phyloP scores from a whole-genome alignment of 2,797 vertebrate species.

The Sebastes itinus region DNA sequence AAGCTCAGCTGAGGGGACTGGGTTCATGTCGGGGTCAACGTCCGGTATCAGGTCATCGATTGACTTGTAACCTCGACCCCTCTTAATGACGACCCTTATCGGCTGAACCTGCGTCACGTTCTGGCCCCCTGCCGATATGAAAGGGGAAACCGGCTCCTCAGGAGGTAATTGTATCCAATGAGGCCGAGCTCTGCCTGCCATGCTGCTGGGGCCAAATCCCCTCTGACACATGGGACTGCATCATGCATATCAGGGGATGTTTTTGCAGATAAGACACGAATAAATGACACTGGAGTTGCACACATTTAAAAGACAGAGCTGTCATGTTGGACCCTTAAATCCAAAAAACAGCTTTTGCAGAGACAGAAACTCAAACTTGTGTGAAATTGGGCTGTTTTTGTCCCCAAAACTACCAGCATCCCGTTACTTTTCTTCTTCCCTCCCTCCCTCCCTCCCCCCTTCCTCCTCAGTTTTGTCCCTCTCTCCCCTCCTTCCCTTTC shows the following conservation, averaged over 20 bases:
- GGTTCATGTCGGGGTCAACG: neutral
- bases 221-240: neutral
- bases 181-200: constrained; percentile 24
- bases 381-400: constrained; percentile 22
- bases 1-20: neutral
- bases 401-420: constrained; percentile 42
- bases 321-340: neutral
- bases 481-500: constrained; percentile 44
- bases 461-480: neutral
- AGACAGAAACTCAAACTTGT: neutral
- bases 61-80: constrained; percentile 26
- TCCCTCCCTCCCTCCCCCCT: neutral
- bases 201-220: neutral
- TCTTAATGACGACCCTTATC: neutral
- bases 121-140: constrained; percentile 37
- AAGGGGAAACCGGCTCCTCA: constrained; percentile 66
- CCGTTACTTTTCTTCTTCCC: constrained; percentile 8
- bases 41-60: constrained; percentile 21
- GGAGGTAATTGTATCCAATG: constrained; percentile 63
- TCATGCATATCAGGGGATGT: neutral
- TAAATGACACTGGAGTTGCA: neutral
- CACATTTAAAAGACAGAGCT: neutral
- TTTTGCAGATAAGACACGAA: neutral
- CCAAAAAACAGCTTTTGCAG: neutral
- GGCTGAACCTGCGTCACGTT: constrained; percentile 24